Conservation (phyloP, 2,113 vertebrate genomes). For the Ploceus nigricollis region DNA sequence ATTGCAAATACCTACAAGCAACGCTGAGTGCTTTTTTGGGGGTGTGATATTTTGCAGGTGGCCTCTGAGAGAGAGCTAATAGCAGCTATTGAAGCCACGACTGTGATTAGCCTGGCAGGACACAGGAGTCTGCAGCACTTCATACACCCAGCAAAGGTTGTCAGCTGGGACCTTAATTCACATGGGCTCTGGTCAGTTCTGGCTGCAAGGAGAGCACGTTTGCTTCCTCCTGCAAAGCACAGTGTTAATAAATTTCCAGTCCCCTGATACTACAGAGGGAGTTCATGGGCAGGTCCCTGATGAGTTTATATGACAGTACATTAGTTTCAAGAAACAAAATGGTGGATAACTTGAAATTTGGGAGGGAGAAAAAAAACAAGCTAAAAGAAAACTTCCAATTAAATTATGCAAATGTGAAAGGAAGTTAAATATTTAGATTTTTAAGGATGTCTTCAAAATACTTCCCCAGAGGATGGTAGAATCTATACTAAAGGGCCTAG, state of each 20-base stretch:
- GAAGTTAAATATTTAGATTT: conserved; percentile 52
- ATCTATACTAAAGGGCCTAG: neutral
- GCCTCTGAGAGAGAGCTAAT: neutral
- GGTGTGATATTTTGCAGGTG: neutral
- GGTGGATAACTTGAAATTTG: neutral
- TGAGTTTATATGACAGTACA: neutral
- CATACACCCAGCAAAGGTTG: neutral
- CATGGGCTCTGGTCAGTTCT: neutral
- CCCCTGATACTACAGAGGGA: neutral
- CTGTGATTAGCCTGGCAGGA: neutral
- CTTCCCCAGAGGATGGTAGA: neutral
- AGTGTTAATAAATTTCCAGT: neutral
- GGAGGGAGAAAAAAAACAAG: neutral
- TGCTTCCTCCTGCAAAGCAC: neutral
- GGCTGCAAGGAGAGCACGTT: neutral
- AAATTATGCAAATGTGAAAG: neutral
- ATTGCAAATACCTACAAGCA: neutral
- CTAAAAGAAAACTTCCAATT: neutral
- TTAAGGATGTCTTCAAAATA: conserved; percentile 22
- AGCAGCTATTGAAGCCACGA: neutral
- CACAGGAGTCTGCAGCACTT: neutral
- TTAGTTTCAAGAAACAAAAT: neutral
- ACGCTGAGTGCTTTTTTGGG: neutral
- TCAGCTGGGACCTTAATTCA: neutral
- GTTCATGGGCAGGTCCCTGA: neutral